phyloP scores from a whole-genome alignment of 1,140 invertebrate genomes.

The Leptinotarsa defecta region DNA sequence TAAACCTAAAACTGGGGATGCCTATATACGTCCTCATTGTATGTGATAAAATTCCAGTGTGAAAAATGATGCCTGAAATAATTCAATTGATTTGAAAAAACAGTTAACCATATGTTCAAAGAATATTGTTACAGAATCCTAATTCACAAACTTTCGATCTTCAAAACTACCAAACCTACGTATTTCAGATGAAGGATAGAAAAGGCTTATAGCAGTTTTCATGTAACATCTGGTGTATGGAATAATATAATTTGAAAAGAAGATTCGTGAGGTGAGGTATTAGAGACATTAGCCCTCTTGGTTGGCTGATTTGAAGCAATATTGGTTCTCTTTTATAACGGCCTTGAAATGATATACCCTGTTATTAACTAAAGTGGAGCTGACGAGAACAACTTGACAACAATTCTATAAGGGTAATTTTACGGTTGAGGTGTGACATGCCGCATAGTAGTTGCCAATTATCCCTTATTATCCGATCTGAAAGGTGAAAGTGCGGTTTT shows the following conservation, averaged over 20 bases:
- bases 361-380: slow-evolving; percentile 3
- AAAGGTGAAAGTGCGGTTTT: neutral
- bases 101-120: too few relatives aligned
- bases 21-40: too few relatives aligned
- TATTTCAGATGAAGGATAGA: neutral
- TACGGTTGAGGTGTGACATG: neutral
- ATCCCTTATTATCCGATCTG: neutral
- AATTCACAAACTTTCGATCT: neutral
- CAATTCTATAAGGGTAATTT: neutral
- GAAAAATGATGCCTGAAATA: too few relatives aligned
- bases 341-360: slow-evolving; percentile 3
- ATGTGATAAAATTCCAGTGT: too few relatives aligned
- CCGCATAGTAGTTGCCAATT: neutral
- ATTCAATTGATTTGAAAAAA: too few relatives aligned
- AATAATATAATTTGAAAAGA: neutral
- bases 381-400: slow-evolving; percentile 1
- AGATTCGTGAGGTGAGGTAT: neutral
- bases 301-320: neutral
- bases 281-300: too few relatives aligned
- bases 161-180: neutral
- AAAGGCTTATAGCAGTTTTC: neutral
- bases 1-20: too few relatives aligned
- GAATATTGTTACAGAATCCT: too few relatives aligned
- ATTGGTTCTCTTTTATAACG: neutral
- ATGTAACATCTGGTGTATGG: too few relatives aligned